Base-by-base conservation (phyloP, 2,797 vertebrate species). In the Pangasius mekongensis region DNA sequence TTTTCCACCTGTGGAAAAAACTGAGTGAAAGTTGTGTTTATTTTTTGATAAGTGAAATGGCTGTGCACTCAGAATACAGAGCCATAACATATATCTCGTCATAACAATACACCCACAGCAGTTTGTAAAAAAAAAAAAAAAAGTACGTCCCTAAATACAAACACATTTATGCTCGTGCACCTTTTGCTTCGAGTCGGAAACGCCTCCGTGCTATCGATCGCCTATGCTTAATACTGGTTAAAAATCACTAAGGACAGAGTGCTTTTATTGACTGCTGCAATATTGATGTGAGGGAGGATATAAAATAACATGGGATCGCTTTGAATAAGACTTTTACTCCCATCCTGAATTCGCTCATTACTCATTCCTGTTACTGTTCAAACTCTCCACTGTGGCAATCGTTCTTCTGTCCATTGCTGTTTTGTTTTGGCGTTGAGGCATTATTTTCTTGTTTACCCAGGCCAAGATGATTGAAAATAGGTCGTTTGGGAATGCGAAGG, bases 381-480 rank as follows among this genome's bases (percentile, higher is more conserved):
- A 93, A 91, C 89, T 89, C 82, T 89, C 87, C 84, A 73, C 87
- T 1, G 7, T 22, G 85, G 43, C 73, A 84, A 64, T 94, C 90
- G 11, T 83, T 90, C 92, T 92, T 86, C 89, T 84, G 87, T 91
- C 88, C 86, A 85, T 73, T 92, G 88, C 69, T 54, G 47, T 90
- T 84, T 90, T 92, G 88, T 93, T 93, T 89, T 84, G 92, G 93
- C 93, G 86, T 92, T 95, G 94, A 95, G 82, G 89, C 91, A 96
- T 95, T 90, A 86, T 91, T 86, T 78, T 74, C 89, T 91, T 90
- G 92, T 92, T 95, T 93, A 88, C 92, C 93, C 92, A 90, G 94
- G 91, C 89, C 87, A 92, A 94, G 90, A 91, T 88, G 81, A 91
- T 76, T 86, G 56, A 82, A 87, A 89, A 89, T 69, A 54, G 22